These are phyloP conservation scores for Leptopterna dolabrata DNA, from an alignment of 2,888 invertebrate species.

Conservation along the genomic window DNA sequence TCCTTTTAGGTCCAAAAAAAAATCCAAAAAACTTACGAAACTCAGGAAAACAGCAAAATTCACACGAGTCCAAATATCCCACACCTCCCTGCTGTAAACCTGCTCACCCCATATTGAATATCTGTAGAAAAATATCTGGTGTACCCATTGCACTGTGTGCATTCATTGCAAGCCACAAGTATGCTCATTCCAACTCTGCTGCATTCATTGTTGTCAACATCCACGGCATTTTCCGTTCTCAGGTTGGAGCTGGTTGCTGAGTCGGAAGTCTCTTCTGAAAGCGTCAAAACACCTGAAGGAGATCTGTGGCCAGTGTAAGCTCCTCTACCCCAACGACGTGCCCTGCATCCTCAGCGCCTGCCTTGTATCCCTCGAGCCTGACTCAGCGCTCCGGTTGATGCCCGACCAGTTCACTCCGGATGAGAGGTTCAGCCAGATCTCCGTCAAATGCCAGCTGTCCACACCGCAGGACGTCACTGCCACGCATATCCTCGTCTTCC, in stretches of 20 bases:
- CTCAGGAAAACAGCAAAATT: too few relatives aligned
- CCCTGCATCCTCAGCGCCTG: constrained; percentile 98
- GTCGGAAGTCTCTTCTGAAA: constrained; percentile 88
- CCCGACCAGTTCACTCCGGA: constrained; percentile 96
- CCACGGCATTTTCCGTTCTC: not conserved
- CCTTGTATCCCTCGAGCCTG: constrained; percentile 94
- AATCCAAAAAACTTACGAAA: too few relatives aligned
- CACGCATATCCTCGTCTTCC: constrained; percentile 98
- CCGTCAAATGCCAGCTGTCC: constrained; percentile 88
- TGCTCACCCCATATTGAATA: too few relatives aligned
- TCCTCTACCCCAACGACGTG: constrained; percentile 82
- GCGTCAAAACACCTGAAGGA: constrained; percentile 91
- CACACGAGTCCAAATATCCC: too few relatives aligned
- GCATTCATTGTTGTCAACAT: too few relatives aligned
- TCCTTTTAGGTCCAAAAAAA: too few relatives aligned
- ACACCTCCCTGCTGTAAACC: too few relatives aligned
- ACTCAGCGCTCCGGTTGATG: constrained; percentile 87
- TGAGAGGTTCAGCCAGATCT: constrained; percentile 88
- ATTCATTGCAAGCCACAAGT: too few relatives aligned
- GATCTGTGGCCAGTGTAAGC: constrained; percentile 88
- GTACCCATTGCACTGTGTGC: too few relatives aligned
- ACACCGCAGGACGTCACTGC: constrained; percentile 97
- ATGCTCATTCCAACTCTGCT: too few relatives aligned
- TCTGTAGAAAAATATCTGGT: too few relatives aligned
- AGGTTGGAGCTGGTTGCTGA: constrained; percentile 94